These are phyloP conservation scores for Trogon surrucura DNA, from an alignment of 2,113 vertebrate genomes.

Conservation along the genomic window DNA sequence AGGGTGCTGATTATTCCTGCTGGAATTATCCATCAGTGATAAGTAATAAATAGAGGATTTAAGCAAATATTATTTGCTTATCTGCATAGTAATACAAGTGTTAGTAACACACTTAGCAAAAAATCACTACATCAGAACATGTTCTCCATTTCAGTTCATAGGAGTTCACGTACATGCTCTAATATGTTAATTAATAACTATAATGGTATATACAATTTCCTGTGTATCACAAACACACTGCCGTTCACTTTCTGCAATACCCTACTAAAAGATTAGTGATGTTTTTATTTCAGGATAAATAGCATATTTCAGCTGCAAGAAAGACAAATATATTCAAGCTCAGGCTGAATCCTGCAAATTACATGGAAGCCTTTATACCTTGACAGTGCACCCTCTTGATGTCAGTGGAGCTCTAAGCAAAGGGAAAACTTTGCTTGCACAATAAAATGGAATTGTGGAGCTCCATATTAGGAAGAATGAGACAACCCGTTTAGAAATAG, in stretches of 20 bases:
- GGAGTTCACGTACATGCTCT: background rate
- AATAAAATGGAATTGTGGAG: background rate
- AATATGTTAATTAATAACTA: background rate
- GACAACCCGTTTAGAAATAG: background rate
- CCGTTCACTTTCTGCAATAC: background rate
- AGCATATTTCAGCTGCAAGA: background rate
- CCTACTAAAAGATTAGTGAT: background rate
- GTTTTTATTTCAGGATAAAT: background rate
- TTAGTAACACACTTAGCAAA: background rate
- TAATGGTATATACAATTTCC: background rate
- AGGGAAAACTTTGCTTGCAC: background rate
- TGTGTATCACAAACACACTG: background rate
- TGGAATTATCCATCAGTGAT: background rate
- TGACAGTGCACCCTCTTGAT: background rate
- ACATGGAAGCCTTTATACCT: background rate
- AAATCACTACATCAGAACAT: background rate
- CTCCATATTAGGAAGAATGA: background rate
- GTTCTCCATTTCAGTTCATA: background rate
- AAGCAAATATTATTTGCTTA: background rate
- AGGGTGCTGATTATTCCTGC: background rate
- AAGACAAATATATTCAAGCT: background rate
- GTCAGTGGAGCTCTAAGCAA: background rate
- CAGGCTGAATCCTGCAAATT: background rate
- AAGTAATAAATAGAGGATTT: background rate
- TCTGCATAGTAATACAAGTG: background rate